Conservation (phyloP, 2,797 vertebrate species). For the Leucoraja ocellata region DNA sequence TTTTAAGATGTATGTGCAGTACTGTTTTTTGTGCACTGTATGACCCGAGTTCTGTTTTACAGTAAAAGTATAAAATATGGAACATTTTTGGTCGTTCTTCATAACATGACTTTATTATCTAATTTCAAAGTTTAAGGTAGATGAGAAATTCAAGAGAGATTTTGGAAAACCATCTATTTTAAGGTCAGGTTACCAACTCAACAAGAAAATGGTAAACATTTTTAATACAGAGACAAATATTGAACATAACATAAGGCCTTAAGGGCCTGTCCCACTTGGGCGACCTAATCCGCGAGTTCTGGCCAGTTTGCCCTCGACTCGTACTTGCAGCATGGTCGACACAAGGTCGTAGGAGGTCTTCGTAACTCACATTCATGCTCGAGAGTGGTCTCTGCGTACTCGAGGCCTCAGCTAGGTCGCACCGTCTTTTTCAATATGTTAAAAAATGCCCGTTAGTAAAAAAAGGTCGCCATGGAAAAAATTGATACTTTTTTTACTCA, state of each 20-base stretch:
- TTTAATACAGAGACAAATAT: neutral
- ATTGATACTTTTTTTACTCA: too few relatives aligned
- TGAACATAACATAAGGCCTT: neutral
- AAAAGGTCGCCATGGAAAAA: too few relatives aligned
- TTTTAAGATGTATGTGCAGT: conserved; percentile 37
- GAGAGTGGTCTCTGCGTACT: too few relatives aligned
- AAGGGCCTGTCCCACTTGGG: too few relatives aligned
- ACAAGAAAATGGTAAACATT: neutral
- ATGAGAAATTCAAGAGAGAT: neutral
- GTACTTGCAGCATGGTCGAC: too few relatives aligned
- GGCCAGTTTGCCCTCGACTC: too few relatives aligned
- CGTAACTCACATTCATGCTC: too few relatives aligned
- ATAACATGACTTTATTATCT: neutral
- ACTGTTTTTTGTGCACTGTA: conserved; percentile 38
- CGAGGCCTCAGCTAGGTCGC: too few relatives aligned
- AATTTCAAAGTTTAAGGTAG: neutral
- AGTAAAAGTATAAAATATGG: conserved; percentile 35
- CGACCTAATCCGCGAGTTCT: too few relatives aligned
- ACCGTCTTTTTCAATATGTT: too few relatives aligned
- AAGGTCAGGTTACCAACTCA: neutral
- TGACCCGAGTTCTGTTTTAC: conserved; percentile 37
- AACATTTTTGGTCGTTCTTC: conserved; percentile 21
- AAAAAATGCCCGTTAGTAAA: too few relatives aligned
- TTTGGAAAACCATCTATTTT: neutral
- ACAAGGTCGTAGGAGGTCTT: too few relatives aligned